Percentiles rank a stretch among this genome's conserved stretches.
phyloP scores from a whole-genome alignment of 2,888 invertebrate genomes.

The Cerastis leucographa region DNA sequence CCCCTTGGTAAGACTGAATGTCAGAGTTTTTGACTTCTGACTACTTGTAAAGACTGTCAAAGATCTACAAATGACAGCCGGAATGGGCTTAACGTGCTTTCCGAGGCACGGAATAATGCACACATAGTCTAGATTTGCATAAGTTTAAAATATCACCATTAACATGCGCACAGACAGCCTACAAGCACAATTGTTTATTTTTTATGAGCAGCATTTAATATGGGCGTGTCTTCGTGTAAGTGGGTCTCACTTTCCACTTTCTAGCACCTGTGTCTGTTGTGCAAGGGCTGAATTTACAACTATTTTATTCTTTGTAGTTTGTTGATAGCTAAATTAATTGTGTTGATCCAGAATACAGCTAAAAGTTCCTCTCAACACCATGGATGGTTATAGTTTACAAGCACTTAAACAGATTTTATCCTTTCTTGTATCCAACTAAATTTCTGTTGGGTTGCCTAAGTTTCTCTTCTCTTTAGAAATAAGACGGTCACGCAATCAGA shows the following conservation, averaged over 20 bases:
- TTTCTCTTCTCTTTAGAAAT: too few relatives aligned
- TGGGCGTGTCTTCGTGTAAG: conserved; percentile 63
- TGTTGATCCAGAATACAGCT: background rate
- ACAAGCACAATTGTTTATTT: conserved; percentile 64
- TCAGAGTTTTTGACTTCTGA: too few relatives aligned
- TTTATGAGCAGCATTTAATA: conserved; percentile 72
- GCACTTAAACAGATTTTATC: too few relatives aligned
- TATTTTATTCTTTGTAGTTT: background rate
- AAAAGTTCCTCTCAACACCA: background rate
- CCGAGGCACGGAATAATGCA: background rate
- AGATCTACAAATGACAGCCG: too few relatives aligned
- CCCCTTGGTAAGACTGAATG: too few relatives aligned
- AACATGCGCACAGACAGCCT: conserved; percentile 54
- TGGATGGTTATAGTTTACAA: background rate
- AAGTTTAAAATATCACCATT: conserved; percentile 35
- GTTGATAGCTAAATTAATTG: background rate
- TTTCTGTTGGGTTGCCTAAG: too few relatives aligned
- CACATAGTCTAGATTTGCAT: background rate
- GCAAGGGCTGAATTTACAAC: conserved; percentile 53
- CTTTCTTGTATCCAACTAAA: too few relatives aligned
- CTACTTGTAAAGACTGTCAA: too few relatives aligned
- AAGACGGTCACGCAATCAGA: too few relatives aligned
- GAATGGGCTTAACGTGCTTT: too few relatives aligned
- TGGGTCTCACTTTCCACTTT: conserved; percentile 77
- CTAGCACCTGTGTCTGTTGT: conserved; percentile 64